Conservation (phyloP, 2,888 invertebrate genomes). For the Theodoxus fluviatilis region DNA sequence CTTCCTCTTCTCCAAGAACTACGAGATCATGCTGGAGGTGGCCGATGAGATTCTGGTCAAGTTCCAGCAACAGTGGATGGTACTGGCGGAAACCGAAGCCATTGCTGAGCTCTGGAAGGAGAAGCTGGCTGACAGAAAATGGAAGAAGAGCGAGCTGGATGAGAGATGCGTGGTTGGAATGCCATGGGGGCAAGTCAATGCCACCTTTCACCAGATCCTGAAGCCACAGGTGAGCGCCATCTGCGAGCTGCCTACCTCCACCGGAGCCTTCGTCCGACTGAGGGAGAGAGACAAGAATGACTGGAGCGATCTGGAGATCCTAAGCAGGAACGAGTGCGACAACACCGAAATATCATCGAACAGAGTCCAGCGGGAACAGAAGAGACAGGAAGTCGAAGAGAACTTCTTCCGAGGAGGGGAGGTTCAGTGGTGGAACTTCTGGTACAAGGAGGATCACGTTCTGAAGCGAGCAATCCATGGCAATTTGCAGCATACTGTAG, state of each 20-base stretch:
- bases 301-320: conserved; percentile 41
- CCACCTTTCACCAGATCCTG: no score
- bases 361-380: conserved; percentile 25
- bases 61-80: conserved; percentile 44
- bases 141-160: conserved; percentile 30
- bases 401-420: conserved; percentile 40
- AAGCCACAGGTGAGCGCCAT: conserved; percentile 1
- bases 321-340: no score
- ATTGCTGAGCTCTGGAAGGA: conserved; percentile 36
- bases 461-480: conserved; percentile 34
- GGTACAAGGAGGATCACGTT: conserved; percentile 43
- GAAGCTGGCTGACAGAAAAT: conserved; percentile 34
- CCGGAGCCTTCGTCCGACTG: conserved; percentile 37
- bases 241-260: conserved; percentile 39
- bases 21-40: conserved; percentile 41
- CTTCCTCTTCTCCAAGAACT: conserved; percentile 41
- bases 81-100: conserved; percentile 38
- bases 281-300: conserved; percentile 37
- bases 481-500: conserved; percentile 28
- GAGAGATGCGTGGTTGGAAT: conserved; percentile 41
- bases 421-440: conserved; percentile 52
- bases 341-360: conserved; percentile 28
- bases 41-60: conserved; percentile 40
- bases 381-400: conserved; percentile 33
- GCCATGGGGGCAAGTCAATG: conserved; percentile 44